Evolutionary conservation across 2,888 invertebrate genomes (phyloP).

Genomic region (Plebejus melissa): DNA sequence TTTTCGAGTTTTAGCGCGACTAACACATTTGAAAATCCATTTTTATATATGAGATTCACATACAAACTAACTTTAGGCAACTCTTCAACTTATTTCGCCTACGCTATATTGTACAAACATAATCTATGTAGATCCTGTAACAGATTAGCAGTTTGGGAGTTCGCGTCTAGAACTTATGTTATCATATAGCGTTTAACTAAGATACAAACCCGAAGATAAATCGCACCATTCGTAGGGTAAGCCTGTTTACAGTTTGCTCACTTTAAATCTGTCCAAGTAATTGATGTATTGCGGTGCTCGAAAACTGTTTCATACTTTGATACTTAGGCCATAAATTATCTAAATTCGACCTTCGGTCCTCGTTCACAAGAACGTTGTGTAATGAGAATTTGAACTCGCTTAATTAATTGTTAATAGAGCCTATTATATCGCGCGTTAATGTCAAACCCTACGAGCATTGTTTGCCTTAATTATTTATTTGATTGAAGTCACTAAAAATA

Average conservation of each 20-base stretch:
- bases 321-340: slow-evolving; percentile 6
- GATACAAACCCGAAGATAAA: slow-evolving; percentile 18
- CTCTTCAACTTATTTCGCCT: neutral
- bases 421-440: neutral
- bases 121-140: neutral
- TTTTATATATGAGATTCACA: too few relatives aligned
- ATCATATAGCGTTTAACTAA: slow-evolving; percentile 23
- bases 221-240: slow-evolving; percentile 1
- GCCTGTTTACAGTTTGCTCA: slow-evolving; percentile 23
- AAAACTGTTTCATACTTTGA: slow-evolving; percentile 21
- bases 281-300: slow-evolving; percentile 21
- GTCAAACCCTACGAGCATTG: slow-evolving; percentile 1
- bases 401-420: slow-evolving; percentile 18
- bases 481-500: neutral
- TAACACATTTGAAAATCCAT: too few relatives aligned
- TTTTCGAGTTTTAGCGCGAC: too few relatives aligned
- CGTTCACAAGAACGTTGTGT: slow-evolving; percentile 3
- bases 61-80: neutral
- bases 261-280: slow-evolving; percentile 24
- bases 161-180: slow-evolving; percentile 19
- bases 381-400: slow-evolving; percentile 6
- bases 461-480: neutral
- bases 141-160: slow-evolving; percentile 6
- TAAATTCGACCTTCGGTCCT: neutral
- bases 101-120: neutral